phyloP scores from a whole-genome alignment of 2,797 vertebrate species.

The Enteromius paludinosus region DNA sequence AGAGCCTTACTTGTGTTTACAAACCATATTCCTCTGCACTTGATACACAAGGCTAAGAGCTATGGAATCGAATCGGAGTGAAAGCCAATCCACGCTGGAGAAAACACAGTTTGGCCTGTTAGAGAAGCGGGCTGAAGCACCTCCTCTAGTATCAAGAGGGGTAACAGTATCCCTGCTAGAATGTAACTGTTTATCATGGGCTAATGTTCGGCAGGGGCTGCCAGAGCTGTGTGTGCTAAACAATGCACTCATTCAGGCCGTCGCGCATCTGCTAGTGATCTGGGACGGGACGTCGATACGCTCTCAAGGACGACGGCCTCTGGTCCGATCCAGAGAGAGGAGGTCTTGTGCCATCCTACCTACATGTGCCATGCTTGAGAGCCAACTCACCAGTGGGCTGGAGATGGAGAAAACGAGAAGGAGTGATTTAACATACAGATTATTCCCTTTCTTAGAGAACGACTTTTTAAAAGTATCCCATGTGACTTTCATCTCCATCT shows the following conservation, averaged over 20 bases:
- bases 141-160: slow-evolving; percentile 62
- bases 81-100: slow-evolving; percentile 59
- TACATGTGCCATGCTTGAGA: slow-evolving; percentile 10
- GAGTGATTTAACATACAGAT: not conserved
- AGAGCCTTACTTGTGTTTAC: slow-evolving; percentile 61
- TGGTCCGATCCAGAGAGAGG: slow-evolving; percentile 38
- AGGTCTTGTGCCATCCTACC: slow-evolving; percentile 37
- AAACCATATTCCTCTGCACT: slow-evolving; percentile 62
- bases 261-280: slow-evolving; percentile 65
- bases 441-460: not conserved
- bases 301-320: slow-evolving; percentile 64
- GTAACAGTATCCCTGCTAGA: slow-evolving; percentile 68
- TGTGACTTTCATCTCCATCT: slow-evolving; percentile 3
- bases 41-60: slow-evolving; percentile 58
- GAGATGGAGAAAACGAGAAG: not conserved
- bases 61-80: slow-evolving; percentile 57
- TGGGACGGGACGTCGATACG: slow-evolving; percentile 61
- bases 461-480: not conserved
- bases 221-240: slow-evolving; percentile 60
- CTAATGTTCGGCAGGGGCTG: slow-evolving; percentile 63
- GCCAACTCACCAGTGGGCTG: not conserved
- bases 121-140: slow-evolving; percentile 43
- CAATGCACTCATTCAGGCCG: slow-evolving; percentile 72
- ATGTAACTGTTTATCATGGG: slow-evolving; percentile 67
- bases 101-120: slow-evolving; percentile 53